Evolutionary conservation across 1,140 invertebrate species (phyloP).

Genomic region (Ditylenchus dipsaci): DNA sequence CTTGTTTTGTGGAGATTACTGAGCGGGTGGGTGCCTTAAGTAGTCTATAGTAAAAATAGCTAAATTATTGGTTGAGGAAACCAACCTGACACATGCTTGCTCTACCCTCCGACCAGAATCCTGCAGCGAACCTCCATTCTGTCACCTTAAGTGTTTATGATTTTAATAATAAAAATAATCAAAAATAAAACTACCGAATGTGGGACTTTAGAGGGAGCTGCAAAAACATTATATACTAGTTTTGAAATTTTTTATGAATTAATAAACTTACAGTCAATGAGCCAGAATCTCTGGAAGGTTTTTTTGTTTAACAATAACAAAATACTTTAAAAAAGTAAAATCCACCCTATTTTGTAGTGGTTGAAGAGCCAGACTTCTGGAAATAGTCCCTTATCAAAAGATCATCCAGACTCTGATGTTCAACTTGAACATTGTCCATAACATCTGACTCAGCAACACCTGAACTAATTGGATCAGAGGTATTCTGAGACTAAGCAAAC

Average conservation of each 20-base stretch:
- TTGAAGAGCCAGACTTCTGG: conserved; percentile 42
- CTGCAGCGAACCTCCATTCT: conserved; percentile 29
- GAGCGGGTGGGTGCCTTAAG: not conserved
- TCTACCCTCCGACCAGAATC: conserved; percentile 33
- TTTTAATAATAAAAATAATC: not conserved
- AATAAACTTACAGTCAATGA: conserved; percentile 1
- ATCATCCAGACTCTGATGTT: not conserved
- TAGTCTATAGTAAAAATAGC: conserved; percentile 1
- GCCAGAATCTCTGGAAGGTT: not conserved
- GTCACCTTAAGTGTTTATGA: conserved; percentile 35
- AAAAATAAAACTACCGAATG: not conserved
- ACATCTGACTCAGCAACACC: not conserved
- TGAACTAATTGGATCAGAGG: not conserved
- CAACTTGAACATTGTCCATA: not conserved
- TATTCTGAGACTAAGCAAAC: too few relatives aligned
- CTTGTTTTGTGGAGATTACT: conserved; percentile 4
- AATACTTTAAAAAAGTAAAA: not conserved
- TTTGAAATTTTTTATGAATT: conserved; percentile 7
- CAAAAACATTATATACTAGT: not conserved
- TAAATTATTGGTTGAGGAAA: not conserved
- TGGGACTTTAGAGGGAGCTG: not conserved
- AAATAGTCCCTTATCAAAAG: conserved; percentile 35
- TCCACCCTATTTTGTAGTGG: conserved; percentile 34
- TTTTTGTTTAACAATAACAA: not conserved
- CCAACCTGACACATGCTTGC: conserved; percentile 21